Conservation (phyloP, 2,797 vertebrate species). For the Orientallactaga sibirica region DNA sequence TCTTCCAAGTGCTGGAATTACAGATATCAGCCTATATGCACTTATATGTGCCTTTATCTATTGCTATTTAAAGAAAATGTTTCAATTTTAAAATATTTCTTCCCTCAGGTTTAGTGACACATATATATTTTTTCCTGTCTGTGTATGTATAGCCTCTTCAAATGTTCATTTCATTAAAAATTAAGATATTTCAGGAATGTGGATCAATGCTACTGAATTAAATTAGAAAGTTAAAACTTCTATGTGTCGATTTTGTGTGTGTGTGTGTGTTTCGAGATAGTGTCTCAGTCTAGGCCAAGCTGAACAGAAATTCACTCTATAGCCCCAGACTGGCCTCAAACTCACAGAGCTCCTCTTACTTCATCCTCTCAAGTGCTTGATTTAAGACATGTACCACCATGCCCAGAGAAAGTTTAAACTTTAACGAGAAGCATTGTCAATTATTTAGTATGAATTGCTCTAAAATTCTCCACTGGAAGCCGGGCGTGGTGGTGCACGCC, state of each 20-base stretch:
- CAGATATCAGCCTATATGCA: neutral
- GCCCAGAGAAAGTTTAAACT: neutral
- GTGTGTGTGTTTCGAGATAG: too few relatives aligned
- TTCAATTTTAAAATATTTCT: constrained; percentile 1
- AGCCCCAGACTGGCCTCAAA: too few relatives aligned
- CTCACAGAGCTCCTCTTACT: too few relatives aligned
- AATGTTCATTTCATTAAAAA: constrained; percentile 42
- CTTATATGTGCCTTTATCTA: neutral
- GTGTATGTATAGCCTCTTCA: neutral
- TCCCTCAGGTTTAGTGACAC: neutral
- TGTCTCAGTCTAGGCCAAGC: too few relatives aligned
- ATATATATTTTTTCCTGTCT: too few relatives aligned
- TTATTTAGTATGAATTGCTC: constrained; percentile 6
- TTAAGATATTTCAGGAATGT: neutral
- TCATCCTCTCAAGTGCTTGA: too few relatives aligned
- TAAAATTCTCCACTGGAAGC: neutral
- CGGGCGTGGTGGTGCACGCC: too few relatives aligned
- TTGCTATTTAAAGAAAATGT: constrained; percentile 23
- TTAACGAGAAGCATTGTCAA: neutral
- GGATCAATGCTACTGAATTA: neutral
- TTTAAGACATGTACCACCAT: too few relatives aligned
- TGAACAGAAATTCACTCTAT: too few relatives aligned
- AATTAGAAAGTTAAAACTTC: constrained; percentile 19
- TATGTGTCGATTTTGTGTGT: too few relatives aligned
- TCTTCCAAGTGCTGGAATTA: neutral